Base-by-base conservation (phyloP, 1,140 invertebrate genomes). In the Littorina saxatilis region DNA sequence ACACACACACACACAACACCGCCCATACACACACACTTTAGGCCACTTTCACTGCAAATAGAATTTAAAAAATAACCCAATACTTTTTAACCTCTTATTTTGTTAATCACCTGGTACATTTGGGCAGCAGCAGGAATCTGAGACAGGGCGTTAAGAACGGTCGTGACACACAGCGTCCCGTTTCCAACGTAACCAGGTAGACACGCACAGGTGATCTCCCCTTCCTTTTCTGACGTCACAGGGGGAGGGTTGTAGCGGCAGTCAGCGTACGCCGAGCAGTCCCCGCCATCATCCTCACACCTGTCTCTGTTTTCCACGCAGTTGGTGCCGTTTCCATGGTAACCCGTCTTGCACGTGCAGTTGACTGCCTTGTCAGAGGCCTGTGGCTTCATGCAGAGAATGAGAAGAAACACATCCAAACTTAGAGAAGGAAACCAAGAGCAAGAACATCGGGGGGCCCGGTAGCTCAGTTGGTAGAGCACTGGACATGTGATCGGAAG, bases 291-390 rank as follows among this genome's bases (percentile, higher is more conserved):
- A 23, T 72, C 72, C 7, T 72, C 55, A 82, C 91, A 91, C 9
- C 81, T 72, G 79, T 91, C 55, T 11, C 68, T 75, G 27, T 81
- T 85, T 20, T 81, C 73, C 39, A 80, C 39, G 80, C 91, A 91
- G 61, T 80, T 86, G 13, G 85, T 87, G 27, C 91, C 91, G 77
- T 91, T 89, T 1, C 91, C 91, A 87, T 89, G 84, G 81, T 81
- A 91, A 83, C 86, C 88, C 37, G 83, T 27, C 20, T 82, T 84
- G 77, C 91, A 91, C 9, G 52, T 76, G 86, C 91, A 91, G 35
- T 61, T 55, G 17, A 80, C 58, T 40, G 52, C 55, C 43, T 32
- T 63, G 37, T 70, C 47, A 35, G 29, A 20, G 0, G n/a, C 17
- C 68, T 52, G 47, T 13, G 39, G 23, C 29, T 20, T 27, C 17